Evolutionary conservation across 2,888 invertebrate species (phyloP).

Genomic region (Drosophila suboccidentalis): DNA sequence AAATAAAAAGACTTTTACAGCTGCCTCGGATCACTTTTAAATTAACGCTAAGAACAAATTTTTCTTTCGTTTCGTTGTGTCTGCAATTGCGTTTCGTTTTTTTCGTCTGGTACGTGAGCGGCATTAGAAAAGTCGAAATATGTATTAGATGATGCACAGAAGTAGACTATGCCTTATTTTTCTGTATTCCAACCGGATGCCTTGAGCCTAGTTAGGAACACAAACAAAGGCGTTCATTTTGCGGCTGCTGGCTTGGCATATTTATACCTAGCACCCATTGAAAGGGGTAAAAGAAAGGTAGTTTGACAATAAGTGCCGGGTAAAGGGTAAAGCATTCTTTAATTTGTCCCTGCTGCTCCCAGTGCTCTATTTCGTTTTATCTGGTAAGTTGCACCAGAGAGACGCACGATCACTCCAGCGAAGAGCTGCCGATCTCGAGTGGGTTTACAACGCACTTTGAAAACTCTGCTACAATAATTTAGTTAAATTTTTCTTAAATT

Average conservation of each 20-base stretch:
- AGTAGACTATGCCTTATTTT: conserved; percentile 48
- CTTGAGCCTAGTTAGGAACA: conserved; percentile 59
- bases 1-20: conserved; percentile 7
- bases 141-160: conserved; percentile 26
- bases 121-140: conserved; percentile 52
- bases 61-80: conserved; percentile 28
- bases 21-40: conserved; percentile 41
- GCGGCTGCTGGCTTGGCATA: conserved; percentile 59
- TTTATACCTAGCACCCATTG: conserved; percentile 26
- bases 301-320: neutral
- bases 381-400: too few species aligned
- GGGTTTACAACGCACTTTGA: too few species aligned
- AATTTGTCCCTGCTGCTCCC: too few species aligned
- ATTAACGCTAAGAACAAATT: conserved; percentile 47
- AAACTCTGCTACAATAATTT: too few species aligned
- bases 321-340: too few species aligned
- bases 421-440: too few species aligned
- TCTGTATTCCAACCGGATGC: conserved; percentile 10
- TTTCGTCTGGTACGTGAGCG: conserved; percentile 73
- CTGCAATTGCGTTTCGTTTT: conserved; percentile 40
- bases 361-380: too few species aligned
- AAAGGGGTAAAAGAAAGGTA: neutral
- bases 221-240: conserved; percentile 42
- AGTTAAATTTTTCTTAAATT: too few species aligned
- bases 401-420: too few species aligned